Conservation (phyloP, 2,113 vertebrate species). For the Mionectes macconnelli region DNA sequence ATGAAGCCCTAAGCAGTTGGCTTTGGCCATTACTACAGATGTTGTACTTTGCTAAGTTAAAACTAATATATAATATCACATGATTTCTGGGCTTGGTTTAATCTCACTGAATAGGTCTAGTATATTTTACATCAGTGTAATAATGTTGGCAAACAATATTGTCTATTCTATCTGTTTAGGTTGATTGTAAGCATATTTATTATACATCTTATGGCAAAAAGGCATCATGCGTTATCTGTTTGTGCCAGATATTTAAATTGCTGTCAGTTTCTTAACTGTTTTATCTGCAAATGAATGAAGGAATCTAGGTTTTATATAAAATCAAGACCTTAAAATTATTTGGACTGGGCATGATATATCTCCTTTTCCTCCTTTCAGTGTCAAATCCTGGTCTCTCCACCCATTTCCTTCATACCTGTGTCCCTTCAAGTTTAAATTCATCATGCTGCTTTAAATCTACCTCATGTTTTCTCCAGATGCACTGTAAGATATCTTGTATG, state of each 20-base stretch:
- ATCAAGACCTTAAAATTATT: not conserved
- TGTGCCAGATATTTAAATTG: not conserved
- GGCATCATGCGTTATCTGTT: not conserved
- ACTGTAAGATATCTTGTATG: not conserved
- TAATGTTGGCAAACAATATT: not conserved
- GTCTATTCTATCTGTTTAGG: not conserved
- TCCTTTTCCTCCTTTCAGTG: not conserved
- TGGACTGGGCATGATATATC: accelerated
- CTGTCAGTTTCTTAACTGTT: not conserved
- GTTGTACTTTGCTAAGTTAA: not conserved
- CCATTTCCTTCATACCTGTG: not conserved
- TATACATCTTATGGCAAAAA: not conserved
- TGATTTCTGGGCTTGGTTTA: not conserved
- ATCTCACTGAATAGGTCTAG: not conserved
- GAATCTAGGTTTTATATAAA: not conserved
- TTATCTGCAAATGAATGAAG: not conserved
- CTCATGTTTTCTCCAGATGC: not conserved
- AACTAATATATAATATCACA: not conserved
- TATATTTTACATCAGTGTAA: not conserved
- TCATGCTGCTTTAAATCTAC: not conserved
- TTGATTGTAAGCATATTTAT: not conserved
- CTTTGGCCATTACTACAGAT: not conserved
- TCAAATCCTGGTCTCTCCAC: not conserved
- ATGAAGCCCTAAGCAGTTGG: not conserved
- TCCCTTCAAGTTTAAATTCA: not conserved